Percentiles rank a stretch among this genome's conserved stretches.
phyloP scores from a whole-genome alignment of 1,140 invertebrate species.

The Cepaea nemoralis region DNA sequence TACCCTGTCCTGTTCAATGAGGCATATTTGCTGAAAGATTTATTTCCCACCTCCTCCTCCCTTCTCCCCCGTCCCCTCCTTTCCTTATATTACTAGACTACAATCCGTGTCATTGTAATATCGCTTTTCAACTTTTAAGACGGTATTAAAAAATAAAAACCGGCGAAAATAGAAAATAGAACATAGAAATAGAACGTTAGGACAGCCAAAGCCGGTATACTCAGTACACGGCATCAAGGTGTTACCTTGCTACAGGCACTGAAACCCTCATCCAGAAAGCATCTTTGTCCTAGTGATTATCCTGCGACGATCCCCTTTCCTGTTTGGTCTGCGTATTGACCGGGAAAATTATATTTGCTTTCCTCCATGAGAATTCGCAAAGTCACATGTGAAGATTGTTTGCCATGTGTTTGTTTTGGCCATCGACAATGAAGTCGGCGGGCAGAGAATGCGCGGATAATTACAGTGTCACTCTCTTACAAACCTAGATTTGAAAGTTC shows the following conservation, averaged over 20 bases:
- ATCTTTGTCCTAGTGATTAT: neutral
- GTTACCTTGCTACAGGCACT: neutral
- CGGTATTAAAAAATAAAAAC: too few relatives aligned
- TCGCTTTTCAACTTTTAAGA: too few relatives aligned
- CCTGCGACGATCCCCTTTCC: neutral
- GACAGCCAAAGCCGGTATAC: too few relatives aligned
- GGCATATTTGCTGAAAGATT: too few relatives aligned
- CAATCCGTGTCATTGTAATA: too few relatives aligned
- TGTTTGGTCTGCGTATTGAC: neutral
- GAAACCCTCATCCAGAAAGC: neutral
- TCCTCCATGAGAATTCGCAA: neutral
- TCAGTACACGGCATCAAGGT: neutral
- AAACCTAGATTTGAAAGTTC: neutral
- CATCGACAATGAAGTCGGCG: neutral
- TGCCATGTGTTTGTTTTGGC: neutral
- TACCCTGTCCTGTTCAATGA: too few relatives aligned
- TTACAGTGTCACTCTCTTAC: neutral
- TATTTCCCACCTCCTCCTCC: too few relatives aligned
- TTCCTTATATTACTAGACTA: too few relatives aligned
- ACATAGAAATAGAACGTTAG: too few relatives aligned
- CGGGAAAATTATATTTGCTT: conserved; percentile 4
- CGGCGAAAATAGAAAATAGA: too few relatives aligned
- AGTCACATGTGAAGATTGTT: neutral
- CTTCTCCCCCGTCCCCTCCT: too few relatives aligned
- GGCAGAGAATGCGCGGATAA: neutral